Evolutionary conservation across 2,113 vertebrate genomes (phyloP).

Genomic region (Poeciliopsis prolifica): DNA sequence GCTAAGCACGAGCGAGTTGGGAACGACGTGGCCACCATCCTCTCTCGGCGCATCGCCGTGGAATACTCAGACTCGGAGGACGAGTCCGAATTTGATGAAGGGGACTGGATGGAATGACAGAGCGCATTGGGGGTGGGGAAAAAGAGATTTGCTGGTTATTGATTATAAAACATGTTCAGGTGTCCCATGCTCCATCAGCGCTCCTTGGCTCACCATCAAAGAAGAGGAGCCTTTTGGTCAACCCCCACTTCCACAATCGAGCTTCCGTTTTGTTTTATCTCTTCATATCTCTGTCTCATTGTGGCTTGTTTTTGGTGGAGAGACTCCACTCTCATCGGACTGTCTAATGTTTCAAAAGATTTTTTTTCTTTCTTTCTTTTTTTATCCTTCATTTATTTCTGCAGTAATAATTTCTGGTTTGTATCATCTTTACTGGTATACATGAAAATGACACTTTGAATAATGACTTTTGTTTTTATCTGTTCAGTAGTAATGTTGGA

Average conservation of each 20-base stretch:
- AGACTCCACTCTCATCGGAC: constrained; percentile 34
- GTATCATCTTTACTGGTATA: constrained; percentile 63
- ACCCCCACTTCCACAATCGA: constrained; percentile 39
- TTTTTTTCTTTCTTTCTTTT: constrained; percentile 67
- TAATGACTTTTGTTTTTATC: constrained; percentile 55
- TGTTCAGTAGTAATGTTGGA: constrained; percentile 41
- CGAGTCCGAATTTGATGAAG: constrained; percentile 97
- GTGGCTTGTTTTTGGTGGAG: constrained; percentile 54
- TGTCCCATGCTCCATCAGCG: constrained; percentile 13
- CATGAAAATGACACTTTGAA: constrained; percentile 59
- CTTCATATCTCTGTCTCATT: constrained; percentile 38
- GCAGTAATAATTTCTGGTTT: constrained; percentile 73
- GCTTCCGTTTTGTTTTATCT: constrained; percentile 27
- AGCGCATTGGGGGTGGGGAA: background rate
- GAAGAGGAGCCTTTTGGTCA: constrained; percentile 26
- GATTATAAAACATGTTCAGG: constrained; percentile 34
- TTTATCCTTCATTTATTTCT: constrained; percentile 79
- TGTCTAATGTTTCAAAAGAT: constrained; percentile 72
- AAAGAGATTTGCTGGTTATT: background rate
- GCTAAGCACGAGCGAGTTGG: constrained; percentile 97
- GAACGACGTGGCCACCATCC: constrained; percentile 97
- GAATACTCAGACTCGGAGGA: constrained; percentile 99
- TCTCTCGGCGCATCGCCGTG: constrained; percentile 96
- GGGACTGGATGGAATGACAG: constrained; percentile 81
- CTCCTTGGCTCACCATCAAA: constrained; percentile 36